Base-by-base conservation (phyloP, 2,888 invertebrate species). In the Lamellibrachia satsuma region DNA sequence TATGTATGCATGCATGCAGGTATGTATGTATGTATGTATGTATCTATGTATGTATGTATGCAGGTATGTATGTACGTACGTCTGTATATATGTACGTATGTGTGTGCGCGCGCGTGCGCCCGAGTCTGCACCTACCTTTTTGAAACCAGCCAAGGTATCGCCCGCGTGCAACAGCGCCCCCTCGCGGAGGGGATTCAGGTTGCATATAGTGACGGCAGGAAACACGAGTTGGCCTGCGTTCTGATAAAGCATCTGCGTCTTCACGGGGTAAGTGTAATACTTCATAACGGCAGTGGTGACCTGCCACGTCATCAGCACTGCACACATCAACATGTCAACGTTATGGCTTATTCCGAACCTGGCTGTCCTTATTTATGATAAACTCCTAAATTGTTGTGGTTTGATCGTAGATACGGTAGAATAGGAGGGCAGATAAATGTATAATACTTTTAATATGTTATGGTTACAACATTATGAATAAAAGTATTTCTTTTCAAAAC, bases 261-360 rank as follows among this genome's bases (percentile, higher is more conserved):
- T 91, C 52, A 57, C 57, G 55, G 91, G 91, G 91, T 91, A 91
- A 6, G 11, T 39, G 91, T 91, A 91, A 27, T 15, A 91, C 91
- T 91, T 91, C 0, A 55, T 52, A 11, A 91, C 55, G 52, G 51
- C 2, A 3, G 9, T 51, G 4, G 55, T 91, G n/a, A 91, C 57
- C n/a, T 91, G 91, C 91, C 91, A 91, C 52, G 91, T 91, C 91
- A 91, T 27, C 9, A 91, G 52, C 55, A 11, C 91, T 91, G 55
- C 7, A 75, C n/a, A 22, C 75, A 75, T 75, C 22, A 75, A 75
- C 6, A 75, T 15, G 75, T 15, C 75, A 75, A 75, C n/a, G 15
- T 75, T 22, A 22, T 15, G 75, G n/a, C 75, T n/a, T 3, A 75
- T 75, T 75, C 22, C 75, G n/a, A 75, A 75, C 15, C 75, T 22